These are phyloP conservation scores for Ichneumoninae sp. DNA, from an alignment of 2,888 invertebrate species.

Conservation along the genomic window DNA sequence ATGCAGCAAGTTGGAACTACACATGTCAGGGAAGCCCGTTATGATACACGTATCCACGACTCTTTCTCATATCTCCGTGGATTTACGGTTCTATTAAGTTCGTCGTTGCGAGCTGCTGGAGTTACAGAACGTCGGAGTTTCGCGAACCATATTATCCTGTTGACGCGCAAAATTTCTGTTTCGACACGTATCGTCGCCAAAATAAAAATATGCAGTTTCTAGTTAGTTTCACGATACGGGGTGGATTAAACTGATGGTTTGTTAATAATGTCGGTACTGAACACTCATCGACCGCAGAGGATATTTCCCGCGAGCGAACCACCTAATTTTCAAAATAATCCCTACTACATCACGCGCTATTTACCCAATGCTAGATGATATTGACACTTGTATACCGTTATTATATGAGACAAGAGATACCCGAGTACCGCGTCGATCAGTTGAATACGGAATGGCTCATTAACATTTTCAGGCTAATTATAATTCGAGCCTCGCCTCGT, in stretches of 20 bases:
- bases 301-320: neutral
- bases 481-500: neutral
- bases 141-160: neutral
- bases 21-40: neutral
- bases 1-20: neutral
- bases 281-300: neutral
- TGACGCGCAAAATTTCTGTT: neutral
- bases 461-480: neutral
- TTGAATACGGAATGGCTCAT: conserved; percentile 2
- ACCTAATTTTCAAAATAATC: neutral
- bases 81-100: neutral
- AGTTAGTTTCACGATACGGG: neutral
- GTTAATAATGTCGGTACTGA: neutral
- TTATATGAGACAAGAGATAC: neutral
- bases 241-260: neutral
- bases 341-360: neutral
- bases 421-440: neutral
- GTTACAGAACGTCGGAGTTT: neutral
- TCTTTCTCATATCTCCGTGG: neutral
- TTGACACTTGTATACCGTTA: neutral
- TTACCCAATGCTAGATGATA: neutral
- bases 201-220: neutral
- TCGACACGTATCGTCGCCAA: neutral
- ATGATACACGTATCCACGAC: neutral
- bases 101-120: neutral